Conservation (phyloP, 92 coral and sea anemone species). For the Phymanthus crucifer region DNA sequence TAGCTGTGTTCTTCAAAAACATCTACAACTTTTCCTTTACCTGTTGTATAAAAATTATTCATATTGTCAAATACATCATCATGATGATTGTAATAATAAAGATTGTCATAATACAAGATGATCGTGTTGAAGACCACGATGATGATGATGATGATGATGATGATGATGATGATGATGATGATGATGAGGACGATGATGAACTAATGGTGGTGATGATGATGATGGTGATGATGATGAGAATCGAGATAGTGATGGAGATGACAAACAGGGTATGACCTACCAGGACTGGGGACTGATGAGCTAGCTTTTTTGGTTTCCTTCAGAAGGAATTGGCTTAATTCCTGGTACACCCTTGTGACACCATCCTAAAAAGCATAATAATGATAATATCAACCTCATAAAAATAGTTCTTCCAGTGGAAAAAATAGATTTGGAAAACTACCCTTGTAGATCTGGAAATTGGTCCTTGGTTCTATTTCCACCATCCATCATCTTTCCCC, state of each 20-base stretch:
- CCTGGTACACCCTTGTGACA: conserved; percentile 52
- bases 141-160: background rate
- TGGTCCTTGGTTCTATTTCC: too few species aligned
- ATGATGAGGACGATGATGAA: background rate
- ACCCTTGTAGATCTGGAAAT: too few species aligned
- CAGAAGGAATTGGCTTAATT: conserved; percentile 61
- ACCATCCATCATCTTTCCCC: too few species aligned
- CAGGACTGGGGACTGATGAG: conserved; percentile 30
- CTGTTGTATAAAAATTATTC: background rate
- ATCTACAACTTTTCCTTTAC: background rate
- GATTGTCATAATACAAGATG: too few species aligned
- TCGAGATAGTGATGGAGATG: background rate
- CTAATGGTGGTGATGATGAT: background rate
- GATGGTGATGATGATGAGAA: background rate
- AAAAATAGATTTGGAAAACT: background rate
- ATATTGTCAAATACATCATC: background rate
- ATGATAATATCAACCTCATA: background rate
- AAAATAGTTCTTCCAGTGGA: background rate
- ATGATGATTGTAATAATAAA: background rate
- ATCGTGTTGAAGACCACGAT: too few species aligned
- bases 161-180: background rate
- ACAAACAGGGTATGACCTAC: conserved; percentile 1
- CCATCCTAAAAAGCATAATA: conserved; percentile 49
- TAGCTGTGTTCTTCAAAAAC: background rate
- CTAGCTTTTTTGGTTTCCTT: conserved; percentile 51